phyloP scores from a whole-genome alignment of 2,797 vertebrate genomes.

The Pygocentrus nattereri region DNA sequence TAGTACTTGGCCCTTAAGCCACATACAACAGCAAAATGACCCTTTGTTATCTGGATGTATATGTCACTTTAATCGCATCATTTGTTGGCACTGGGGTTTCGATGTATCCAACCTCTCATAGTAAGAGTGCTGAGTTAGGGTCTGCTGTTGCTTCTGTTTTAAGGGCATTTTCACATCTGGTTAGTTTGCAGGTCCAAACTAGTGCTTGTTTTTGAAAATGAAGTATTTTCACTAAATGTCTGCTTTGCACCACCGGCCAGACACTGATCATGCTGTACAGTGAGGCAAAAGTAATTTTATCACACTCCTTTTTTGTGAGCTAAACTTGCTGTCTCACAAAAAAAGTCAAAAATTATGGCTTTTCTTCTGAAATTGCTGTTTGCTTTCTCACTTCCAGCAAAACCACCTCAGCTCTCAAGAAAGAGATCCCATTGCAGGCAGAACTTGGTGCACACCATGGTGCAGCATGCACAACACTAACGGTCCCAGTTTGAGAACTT shows the following conservation, averaged over 20 bases:
- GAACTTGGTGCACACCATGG: neutral
- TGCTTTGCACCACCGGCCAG: constrained; percentile 27
- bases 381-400: neutral
- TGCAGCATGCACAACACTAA: neutral
- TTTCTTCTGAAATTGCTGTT: constrained; percentile 4
- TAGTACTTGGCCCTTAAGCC: neutral
- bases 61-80: neutral
- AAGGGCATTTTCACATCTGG: neutral
- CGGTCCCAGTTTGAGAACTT: constrained; percentile 2
- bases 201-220: neutral
- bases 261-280: constrained; percentile 1
- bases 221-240: neutral
- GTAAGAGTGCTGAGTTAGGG: neutral
- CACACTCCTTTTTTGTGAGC: constrained; percentile 43
- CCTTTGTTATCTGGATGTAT: neutral
- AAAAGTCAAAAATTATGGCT: neutral
- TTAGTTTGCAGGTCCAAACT: constrained; percentile 21
- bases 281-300: constrained; percentile 9
- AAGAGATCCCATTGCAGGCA: neutral
- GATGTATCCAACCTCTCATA: neutral
- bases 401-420: neutral
- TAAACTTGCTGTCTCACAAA: neutral
- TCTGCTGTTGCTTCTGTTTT: constrained; percentile 18
- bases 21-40: constrained; percentile 31
- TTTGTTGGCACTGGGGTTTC: neutral